Base-by-base conservation (phyloP, 2,797 vertebrate genomes). In the Poecilia gillii region DNA sequence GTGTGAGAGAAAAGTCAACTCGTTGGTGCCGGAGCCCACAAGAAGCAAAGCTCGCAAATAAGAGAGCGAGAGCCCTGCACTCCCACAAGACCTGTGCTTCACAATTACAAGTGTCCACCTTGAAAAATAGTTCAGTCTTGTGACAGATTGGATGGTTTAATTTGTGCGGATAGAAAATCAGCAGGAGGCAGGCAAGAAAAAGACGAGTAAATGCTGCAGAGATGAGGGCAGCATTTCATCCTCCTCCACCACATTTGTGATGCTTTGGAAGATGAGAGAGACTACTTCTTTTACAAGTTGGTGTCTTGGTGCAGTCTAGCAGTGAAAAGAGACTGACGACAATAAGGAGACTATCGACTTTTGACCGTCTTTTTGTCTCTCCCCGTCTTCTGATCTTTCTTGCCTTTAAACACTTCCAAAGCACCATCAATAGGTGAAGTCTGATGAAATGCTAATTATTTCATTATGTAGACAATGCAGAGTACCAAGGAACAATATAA, bases 401-500 rank as follows among this genome's bases (percentile, higher is more conserved):
- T 72, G 53, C 74, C 74, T 76, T 76, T 73, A 81, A 71, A 55
- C 70, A 73, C 79, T 84, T 80, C 64, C 47, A 41, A 83, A 64
- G 70, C 87, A 82, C 87, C 84, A 90, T 95, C 89, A 92, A 74
- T 90, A 81, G 82, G 39, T 66, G 74, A 82, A 86, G 83, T 81
- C 73, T 87, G 87, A 90, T 88, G 87, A 93, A 91, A 94, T 93
- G 91, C 84, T 92, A 93, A 95, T 94, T 82, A 89, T 84, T 92
- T 92, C 87, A 92, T 94, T 94, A 91, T 92, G 92, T 89, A 85
- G 87, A 87, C 85, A 87, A 41, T 84, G 71, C 79, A 88, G 86
- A 83, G 81, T 84, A 86, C 84, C 62, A 72, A 81, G 83, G 86
- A 88, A 47, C 72, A 7, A 20, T 11, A 82, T 47, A 78, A 82